Conservation (phyloP, 1,140 invertebrate genomes). For the Batillaria attramentaria region DNA sequence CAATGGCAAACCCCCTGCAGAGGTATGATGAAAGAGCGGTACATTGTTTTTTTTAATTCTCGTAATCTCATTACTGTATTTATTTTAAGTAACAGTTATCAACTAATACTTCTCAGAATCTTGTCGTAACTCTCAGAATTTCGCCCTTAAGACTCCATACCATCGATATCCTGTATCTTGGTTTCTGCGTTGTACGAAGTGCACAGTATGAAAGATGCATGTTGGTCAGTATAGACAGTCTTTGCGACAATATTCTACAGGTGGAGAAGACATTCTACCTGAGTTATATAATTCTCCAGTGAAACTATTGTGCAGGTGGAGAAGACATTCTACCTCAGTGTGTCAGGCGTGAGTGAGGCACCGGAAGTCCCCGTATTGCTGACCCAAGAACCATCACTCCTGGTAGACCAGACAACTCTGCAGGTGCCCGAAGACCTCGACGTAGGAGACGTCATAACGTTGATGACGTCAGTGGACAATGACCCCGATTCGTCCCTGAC, state of each 20-base stretch:
- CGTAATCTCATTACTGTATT: background rate
- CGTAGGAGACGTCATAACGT: background rate
- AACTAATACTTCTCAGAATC: too few relatives aligned
- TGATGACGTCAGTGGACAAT: constrained; percentile 32
- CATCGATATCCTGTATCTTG: too few relatives aligned
- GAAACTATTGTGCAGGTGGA: constrained; percentile 37
- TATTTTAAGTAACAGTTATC: too few relatives aligned
- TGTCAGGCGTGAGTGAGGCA: constrained; percentile 39
- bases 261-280: background rate
- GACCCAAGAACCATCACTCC: constrained; percentile 19
- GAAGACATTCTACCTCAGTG: constrained; percentile 41
- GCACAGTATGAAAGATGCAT: too few relatives aligned
- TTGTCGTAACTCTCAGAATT: too few relatives aligned
- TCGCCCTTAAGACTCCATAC: too few relatives aligned
- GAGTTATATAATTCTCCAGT: background rate
- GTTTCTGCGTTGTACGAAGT: too few relatives aligned
- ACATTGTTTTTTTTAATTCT: background rate
- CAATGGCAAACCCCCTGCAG: constrained; percentile 36
- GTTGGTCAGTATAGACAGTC: too few relatives aligned
- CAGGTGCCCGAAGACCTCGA: constrained; percentile 7
- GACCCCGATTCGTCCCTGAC: constrained; percentile 33
- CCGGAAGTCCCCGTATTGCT: constrained; percentile 40
- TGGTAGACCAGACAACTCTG: background rate
- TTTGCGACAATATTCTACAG: too few relatives aligned
- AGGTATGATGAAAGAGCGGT: constrained; percentile 22